These are phyloP conservation scores for Hirundichthys speculiger DNA, from an alignment of 2,113 vertebrate species.

Conservation along the genomic window DNA sequence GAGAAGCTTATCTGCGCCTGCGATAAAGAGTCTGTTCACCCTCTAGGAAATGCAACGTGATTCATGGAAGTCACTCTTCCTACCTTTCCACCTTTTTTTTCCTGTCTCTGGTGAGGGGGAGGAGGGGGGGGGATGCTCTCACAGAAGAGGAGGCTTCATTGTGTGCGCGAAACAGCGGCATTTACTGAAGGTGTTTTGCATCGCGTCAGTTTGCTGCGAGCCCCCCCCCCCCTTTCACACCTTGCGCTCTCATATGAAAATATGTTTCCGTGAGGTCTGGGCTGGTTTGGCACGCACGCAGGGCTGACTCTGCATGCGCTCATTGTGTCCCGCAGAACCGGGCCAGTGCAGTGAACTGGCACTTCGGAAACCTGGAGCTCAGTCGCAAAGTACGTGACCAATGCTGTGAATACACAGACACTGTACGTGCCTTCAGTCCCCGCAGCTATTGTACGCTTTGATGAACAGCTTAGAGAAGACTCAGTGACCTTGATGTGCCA, in stretches of 20 bases:
- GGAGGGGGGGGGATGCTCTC: too few relatives aligned
- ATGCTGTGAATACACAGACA: conserved; percentile 52
- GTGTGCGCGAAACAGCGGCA: not conserved
- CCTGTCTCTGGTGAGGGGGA: conserved; percentile 7
- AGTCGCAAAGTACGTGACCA: conserved; percentile 70
- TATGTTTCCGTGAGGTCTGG: not conserved
- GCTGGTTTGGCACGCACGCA: conserved; percentile 31
- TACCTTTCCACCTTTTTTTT: not conserved
- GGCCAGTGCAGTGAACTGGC: conserved; percentile 48
- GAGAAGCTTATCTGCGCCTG: not conserved
- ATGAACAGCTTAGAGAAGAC: conserved; percentile 61
- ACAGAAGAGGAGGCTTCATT: not conserved
- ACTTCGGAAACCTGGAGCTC: conserved; percentile 56
- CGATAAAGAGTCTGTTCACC: not conserved
- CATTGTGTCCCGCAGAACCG: conserved; percentile 44
- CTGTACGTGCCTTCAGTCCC: conserved; percentile 67
- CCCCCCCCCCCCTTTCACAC: not conserved
- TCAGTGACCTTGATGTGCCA: conserved; percentile 44
- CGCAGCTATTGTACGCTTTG: conserved; percentile 57
- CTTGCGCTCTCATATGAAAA: conserved; percentile 44
- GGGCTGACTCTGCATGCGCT: conserved; percentile 4
- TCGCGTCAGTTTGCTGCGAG: conserved; percentile 1
- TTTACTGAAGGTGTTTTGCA: conserved; percentile 42
- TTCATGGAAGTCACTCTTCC: not conserved
- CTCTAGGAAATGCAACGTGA: conserved; percentile 1